These are phyloP conservation scores for Argyrosomus regius DNA, from an alignment of 2,797 vertebrate genomes.

Conservation along the genomic window DNA sequence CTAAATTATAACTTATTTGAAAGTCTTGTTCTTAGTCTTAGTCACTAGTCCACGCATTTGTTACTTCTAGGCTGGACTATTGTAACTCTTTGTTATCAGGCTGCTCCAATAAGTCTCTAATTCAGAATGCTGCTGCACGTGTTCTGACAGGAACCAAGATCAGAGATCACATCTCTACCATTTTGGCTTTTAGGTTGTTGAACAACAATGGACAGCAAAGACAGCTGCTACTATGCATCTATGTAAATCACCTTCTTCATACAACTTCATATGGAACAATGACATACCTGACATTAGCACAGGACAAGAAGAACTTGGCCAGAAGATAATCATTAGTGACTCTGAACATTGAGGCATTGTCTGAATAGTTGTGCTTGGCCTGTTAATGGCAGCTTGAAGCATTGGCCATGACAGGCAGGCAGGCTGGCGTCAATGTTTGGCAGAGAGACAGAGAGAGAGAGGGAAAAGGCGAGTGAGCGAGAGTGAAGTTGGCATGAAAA, in stretches of 20 bases:
- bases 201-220: too few species aligned
- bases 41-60: too few species aligned
- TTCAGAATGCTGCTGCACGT: too few species aligned
- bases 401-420: conserved; percentile 54
- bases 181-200: too few species aligned
- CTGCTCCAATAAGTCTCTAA: too few species aligned
- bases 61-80: too few species aligned
- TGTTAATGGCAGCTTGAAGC: conserved; percentile 52
- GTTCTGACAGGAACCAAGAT: too few species aligned
- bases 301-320: conserved; percentile 12
- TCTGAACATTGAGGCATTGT: conserved; percentile 37
- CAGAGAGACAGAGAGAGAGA: conserved; percentile 46
- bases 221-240: too few species aligned
- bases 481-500: conserved; percentile 51
- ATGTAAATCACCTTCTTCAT: neutral
- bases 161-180: too few species aligned
- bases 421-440: conserved; percentile 57
- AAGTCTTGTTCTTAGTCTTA: too few species aligned
- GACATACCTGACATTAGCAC: conserved; percentile 2
- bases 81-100: too few species aligned
- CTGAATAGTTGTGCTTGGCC: conserved; percentile 40
- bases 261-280: conserved; percentile 4
- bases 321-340: conserved; percentile 42
- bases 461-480: conserved; percentile 22
- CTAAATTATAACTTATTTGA: too few species aligned